Percentiles rank a stretch among this genome's conserved stretches.
Evolutionary conservation across 2,888 invertebrate genomes (phyloP).

Genomic region (Adelognathus sp.): DNA sequence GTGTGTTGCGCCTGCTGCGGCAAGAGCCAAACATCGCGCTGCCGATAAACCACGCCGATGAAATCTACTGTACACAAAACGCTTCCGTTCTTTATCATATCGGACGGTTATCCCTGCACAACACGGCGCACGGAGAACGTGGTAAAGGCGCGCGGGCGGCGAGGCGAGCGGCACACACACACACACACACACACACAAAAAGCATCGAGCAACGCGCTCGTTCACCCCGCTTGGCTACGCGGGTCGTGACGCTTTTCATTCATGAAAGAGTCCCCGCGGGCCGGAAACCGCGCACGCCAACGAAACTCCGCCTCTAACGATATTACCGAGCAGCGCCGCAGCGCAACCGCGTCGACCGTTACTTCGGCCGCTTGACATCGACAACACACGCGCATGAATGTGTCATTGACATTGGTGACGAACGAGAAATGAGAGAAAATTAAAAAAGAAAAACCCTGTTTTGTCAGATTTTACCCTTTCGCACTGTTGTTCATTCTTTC

Average conservation of each 20-base stretch:
- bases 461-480: neutral
- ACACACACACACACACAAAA: too few species aligned
- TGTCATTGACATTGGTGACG: constrained; percentile 7
- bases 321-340: constrained; percentile 41
- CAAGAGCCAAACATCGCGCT: constrained; percentile 60
- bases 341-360: constrained; percentile 44
- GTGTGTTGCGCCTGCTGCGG: constrained; percentile 1
- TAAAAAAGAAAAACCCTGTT: neutral
- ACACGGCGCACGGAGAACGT: neutral
- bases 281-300: constrained; percentile 58
- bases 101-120: constrained; percentile 3
- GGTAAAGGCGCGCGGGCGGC: neutral
- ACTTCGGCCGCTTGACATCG: constrained; percentile 26
- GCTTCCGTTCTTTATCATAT: constrained; percentile 67
- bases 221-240: neutral
- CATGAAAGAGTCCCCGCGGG: constrained; percentile 57
- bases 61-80: constrained; percentile 71
- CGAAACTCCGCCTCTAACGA: constrained; percentile 58
- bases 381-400: neutral
- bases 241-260: constrained; percentile 58
- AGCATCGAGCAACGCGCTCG: neutral
- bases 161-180: neutral
- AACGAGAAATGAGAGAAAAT: too few species aligned
- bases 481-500: too few species aligned
- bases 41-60: constrained; percentile 64